Evolutionary conservation across 2,888 invertebrate genomes (phyloP), one percentile per base, ranked within the genome.

Genomic region (Drosophila quinaria): DNA sequence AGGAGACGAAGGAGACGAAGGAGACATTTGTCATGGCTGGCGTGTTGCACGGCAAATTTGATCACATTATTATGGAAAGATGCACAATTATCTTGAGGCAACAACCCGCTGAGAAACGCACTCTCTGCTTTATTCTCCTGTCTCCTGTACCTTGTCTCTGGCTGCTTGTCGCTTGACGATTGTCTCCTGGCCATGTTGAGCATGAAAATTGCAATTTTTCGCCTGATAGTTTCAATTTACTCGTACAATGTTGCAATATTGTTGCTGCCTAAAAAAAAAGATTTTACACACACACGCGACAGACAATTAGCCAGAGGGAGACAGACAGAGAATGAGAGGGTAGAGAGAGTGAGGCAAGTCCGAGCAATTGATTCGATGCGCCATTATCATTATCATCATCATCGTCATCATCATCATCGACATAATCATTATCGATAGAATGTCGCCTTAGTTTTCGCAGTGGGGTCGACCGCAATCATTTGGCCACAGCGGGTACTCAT

Each of bases 401-500:
- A 25, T 25, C 83, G 74, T 74, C 80, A 78, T 81, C 50, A 51
- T 42, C 69, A 49, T 1, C 41, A 59, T n/a, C 19, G 35, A 9
- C 6, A 37, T 17, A 0, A 52, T 29, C 37, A 46, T 31, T 42
- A 39, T 25, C 25, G 15, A 17, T 19, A 22, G 10, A 58, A 41
- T 61, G 56, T 33, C 33, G 22, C 41, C 41, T 29, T 5, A 47
- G 60, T 17, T 46, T 11, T 47, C 51, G 9, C 41, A 29, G 15
- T 71, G 68, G 72, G 69, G 67, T 85, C 87, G 81, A 87, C 87
- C 87, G 81, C 90, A 87, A 90, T 80, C 66, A 73, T 90, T 89
- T 90, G 74, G 87, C 89, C 83, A 87, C 89, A 88, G 90, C 89
- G 81, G 90, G 87, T 68, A 74, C 80, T 68, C 67, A 59, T 65